Conservation (phyloP, 1,140 invertebrate genomes). For the Nilaparvata lugens region DNA sequence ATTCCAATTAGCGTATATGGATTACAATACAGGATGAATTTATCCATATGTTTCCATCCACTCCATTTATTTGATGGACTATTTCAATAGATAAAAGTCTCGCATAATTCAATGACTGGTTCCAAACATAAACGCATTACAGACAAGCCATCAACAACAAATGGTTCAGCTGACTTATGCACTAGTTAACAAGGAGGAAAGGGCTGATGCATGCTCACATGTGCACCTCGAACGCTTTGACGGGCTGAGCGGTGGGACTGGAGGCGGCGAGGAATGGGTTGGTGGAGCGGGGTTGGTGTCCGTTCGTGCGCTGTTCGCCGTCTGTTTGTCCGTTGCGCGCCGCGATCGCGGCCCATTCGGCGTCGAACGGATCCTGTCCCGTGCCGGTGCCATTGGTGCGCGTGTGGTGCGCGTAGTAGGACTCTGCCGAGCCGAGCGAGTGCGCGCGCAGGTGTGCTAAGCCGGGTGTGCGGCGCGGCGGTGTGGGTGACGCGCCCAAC, state of each 20-base stretch:
- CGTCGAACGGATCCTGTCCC: constrained; percentile 68
- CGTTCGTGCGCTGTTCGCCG: constrained; percentile 23
- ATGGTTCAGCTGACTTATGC: neutral
- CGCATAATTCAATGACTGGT: neutral
- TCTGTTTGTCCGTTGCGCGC: constrained; percentile 25
- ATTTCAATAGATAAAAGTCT: neutral
- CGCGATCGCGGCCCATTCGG: constrained; percentile 63
- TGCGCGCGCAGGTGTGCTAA: constrained; percentile 46
- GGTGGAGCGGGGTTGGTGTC: constrained; percentile 26
- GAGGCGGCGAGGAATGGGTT: constrained; percentile 38
- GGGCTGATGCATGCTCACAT: constrained; percentile 37
- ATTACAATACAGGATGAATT: no score
- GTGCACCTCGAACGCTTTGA: constrained; percentile 48
- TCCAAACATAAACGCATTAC: neutral
- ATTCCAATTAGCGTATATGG: no score
- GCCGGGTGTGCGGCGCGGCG: constrained; percentile 38
- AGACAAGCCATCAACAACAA: neutral
- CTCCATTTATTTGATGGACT: no score
- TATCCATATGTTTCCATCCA: no score
- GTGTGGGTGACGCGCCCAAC: constrained; percentile 29
- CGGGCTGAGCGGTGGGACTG: constrained; percentile 31
- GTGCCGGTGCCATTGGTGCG: constrained; percentile 49
- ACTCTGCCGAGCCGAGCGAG: constrained; percentile 36
- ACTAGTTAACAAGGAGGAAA: no score
- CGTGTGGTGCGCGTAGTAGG: constrained; percentile 22